Percentiles rank a stretch among this genome's conserved stretches.
phyloP scores from a whole-genome alignment of 2,888 invertebrate genomes.

The Lycaena phlaeas region DNA sequence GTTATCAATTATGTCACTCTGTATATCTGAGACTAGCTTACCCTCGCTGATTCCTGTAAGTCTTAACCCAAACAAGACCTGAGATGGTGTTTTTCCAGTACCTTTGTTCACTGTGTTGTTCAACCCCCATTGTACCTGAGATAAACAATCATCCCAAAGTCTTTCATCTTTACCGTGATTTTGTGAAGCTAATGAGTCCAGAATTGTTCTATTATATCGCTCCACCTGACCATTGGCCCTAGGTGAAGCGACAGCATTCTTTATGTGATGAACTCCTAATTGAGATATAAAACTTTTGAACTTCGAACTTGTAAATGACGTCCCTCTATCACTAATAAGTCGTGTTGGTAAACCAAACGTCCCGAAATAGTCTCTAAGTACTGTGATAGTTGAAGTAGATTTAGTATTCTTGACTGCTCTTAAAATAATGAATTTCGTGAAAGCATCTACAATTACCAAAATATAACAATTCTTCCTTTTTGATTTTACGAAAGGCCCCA shows the following conservation, averaged over 20 bases:
- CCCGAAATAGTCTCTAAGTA: constrained; percentile 13
- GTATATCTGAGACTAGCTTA: not conserved
- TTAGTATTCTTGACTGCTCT: constrained; percentile 20
- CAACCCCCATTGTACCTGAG: not conserved
- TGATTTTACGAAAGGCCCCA: constrained; percentile 18
- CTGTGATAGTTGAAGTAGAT: too few relatives aligned
- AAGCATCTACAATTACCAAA: constrained; percentile 18
- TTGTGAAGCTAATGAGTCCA: not conserved
- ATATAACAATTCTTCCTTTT: constrained; percentile 16
- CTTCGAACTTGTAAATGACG: not conserved
- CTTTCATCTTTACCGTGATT: not conserved
- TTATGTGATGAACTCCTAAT: not conserved
- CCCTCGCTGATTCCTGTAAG: not conserved
- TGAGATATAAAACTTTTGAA: not conserved
- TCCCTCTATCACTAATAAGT: not conserved
- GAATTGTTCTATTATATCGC: not conserved
- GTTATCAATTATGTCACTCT: not conserved
- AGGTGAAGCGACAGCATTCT: not conserved
- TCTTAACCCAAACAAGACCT: not conserved
- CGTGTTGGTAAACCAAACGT: not conserved
- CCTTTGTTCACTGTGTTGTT: not conserved
- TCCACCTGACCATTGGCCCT: not conserved
- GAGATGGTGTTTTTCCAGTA: not conserved
- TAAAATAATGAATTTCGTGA: constrained; percentile 19
- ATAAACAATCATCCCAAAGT: not conserved